Conservation (phyloP, 2,113 vertebrate species). For the Gobius niger region DNA sequence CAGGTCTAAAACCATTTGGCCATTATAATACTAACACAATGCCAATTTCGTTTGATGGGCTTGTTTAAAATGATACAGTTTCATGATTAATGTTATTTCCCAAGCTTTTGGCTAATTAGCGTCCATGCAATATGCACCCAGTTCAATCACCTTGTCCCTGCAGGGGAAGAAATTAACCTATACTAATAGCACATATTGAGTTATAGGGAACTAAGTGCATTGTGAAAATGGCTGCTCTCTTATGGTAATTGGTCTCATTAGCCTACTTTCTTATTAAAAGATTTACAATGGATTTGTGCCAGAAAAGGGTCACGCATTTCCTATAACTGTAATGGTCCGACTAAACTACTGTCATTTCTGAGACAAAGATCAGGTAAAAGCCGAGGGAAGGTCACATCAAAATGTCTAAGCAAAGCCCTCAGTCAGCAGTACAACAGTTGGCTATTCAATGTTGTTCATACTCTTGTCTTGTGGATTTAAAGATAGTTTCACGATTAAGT, state of each 20-base stretch:
- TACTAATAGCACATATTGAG: conserved; percentile 46
- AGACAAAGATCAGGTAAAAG: conserved; percentile 1
- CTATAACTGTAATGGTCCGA: not conserved
- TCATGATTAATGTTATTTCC: conserved; percentile 53
- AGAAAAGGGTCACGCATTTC: not conserved
- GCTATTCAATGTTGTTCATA: too few relatives aligned
- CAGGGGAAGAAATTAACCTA: conserved; percentile 58
- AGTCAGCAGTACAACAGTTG: too few relatives aligned
- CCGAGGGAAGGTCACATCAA: not conserved
- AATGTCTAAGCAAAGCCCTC: too few relatives aligned
- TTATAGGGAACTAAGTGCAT: conserved; percentile 45
- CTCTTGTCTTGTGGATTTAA: too few relatives aligned
- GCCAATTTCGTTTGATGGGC: conserved; percentile 34
- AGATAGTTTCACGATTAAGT: not conserved
- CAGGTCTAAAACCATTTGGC: conserved; percentile 1
- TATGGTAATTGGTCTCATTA: conserved; percentile 34
- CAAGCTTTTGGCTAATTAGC: conserved; percentile 60
- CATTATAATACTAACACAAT: conserved; percentile 12
- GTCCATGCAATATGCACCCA: conserved; percentile 49
- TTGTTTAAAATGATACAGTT: conserved; percentile 33
- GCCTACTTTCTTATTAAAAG: not conserved
- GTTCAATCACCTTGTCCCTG: conserved; percentile 65
- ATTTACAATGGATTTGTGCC: conserved; percentile 6
- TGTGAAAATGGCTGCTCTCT: conserved; percentile 48
- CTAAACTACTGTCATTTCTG: not conserved